phyloP scores from a whole-genome alignment of 2,888 invertebrate species.

The Abrostola tripartita region DNA sequence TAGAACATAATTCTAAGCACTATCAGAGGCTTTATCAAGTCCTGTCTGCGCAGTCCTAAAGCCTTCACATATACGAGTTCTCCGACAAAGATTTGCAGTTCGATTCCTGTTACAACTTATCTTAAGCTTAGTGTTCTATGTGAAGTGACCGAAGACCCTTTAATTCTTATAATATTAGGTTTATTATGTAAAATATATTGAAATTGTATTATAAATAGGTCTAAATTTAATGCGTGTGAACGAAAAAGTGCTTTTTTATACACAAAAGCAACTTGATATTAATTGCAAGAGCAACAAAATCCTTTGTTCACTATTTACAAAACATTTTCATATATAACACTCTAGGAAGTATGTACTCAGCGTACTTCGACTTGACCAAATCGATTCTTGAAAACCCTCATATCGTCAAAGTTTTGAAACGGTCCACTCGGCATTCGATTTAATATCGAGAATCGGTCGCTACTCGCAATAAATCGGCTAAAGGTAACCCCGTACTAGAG shows the following conservation, averaged over 20 bases:
- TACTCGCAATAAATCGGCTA: conserved; percentile 11
- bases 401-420: conserved; percentile 7
- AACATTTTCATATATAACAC: not conserved
- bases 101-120: conserved; percentile 17
- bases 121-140: conserved; percentile 6
- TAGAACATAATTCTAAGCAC: conserved; percentile 7
- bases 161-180: not conserved
- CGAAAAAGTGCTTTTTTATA: too few relatives aligned
- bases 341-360: too few relatives aligned
- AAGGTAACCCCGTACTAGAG: conserved; percentile 2
- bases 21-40: conserved; percentile 20
- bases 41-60: conserved; percentile 11
- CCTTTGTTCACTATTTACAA: too few relatives aligned
- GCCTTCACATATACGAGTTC: conserved; percentile 14
- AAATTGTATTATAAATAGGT: too few relatives aligned
- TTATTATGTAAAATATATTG: too few relatives aligned
- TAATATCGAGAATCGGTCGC: conserved; percentile 7
- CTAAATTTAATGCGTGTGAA: too few relatives aligned
- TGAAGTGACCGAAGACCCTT: not conserved
- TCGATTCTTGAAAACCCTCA: not conserved
- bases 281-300: too few relatives aligned
- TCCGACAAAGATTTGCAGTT: conserved; percentile 24
- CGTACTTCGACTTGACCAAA: not conserved
- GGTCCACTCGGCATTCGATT: conserved; percentile 3
- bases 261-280: too few relatives aligned